Percentiles rank a stretch among this genome's conserved stretches.
Evolutionary conservation across 2,113 vertebrate genomes (phyloP).

Genomic region (Verasper variegatus): DNA sequence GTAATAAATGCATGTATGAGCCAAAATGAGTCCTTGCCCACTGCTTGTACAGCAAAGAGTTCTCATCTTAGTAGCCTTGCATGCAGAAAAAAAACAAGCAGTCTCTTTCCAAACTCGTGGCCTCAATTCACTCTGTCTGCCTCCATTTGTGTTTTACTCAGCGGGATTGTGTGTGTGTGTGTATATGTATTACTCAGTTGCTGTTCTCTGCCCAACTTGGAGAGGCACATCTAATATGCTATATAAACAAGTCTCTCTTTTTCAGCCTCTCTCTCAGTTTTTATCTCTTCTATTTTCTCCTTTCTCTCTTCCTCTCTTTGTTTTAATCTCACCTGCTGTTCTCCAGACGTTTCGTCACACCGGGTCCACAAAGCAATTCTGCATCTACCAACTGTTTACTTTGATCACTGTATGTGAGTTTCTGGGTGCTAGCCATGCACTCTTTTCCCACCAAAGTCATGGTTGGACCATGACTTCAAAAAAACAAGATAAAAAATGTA

Average conservation of each 20-base stretch:
- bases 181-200: neutral
- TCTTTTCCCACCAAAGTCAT: neutral
- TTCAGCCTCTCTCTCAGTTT: slow-evolving; percentile 8
- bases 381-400: neutral
- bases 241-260: slow-evolving; percentile 42
- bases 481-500: no score
- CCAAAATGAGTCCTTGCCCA: slow-evolving; percentile 18
- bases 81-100: slow-evolving; percentile 14
- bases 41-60: slow-evolving; percentile 24
- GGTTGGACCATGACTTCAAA: neutral
- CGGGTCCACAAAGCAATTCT: neutral
- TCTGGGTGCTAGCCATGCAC: neutral
- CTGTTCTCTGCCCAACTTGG: neutral
- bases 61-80: slow-evolving; percentile 4
- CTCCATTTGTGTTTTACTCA: slow-evolving; percentile 32
- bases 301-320: slow-evolving; percentile 31
- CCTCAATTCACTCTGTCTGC: slow-evolving; percentile 41
- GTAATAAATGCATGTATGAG: neutral
- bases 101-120: slow-evolving; percentile 21
- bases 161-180: slow-evolving; percentile 4
- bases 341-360: slow-evolving; percentile 32
- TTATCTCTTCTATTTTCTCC: slow-evolving; percentile 11
- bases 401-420: neutral
- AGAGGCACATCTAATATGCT: slow-evolving; percentile 26
- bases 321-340: slow-evolving; percentile 9